Conservation (phyloP, 2,888 invertebrate genomes). For the Agrotis puta region DNA sequence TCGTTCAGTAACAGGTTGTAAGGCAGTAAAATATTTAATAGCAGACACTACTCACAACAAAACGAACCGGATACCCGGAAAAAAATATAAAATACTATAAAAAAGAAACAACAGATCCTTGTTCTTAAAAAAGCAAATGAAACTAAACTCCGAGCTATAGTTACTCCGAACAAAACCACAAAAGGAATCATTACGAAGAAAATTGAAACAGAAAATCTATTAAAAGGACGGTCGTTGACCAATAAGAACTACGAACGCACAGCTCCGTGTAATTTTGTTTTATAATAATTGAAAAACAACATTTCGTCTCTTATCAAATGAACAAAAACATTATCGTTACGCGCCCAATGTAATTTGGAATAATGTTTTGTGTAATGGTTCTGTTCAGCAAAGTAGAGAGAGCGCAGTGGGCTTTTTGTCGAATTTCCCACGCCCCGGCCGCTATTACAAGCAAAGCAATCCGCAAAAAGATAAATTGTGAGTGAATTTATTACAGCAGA, state of each 20-base stretch:
- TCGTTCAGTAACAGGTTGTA: slow-evolving; percentile 79
- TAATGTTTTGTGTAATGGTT: slow-evolving; percentile 87
- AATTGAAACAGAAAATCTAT: slow-evolving; percentile 60
- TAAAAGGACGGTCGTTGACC: slow-evolving; percentile 55
- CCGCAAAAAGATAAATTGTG: slow-evolving; percentile 87
- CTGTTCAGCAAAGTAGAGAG: slow-evolving; percentile 79
- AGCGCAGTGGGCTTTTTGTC: slow-evolving; percentile 75
- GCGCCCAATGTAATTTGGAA: slow-evolving; percentile 85
- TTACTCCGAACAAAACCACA: slow-evolving; percentile 33
- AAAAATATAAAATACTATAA: slow-evolving; percentile 57
- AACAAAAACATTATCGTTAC: slow-evolving; percentile 84
- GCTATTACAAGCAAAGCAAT: slow-evolving; percentile 81
- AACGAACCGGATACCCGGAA: slow-evolving; percentile 67
- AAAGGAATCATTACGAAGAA: slow-evolving; percentile 51
- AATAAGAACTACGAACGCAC: slow-evolving; percentile 59
- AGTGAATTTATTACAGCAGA: slow-evolving; percentile 84
- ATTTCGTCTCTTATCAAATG: slow-evolving; percentile 81
- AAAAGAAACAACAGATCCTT: slow-evolving; percentile 37
- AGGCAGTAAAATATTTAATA: slow-evolving; percentile 84
- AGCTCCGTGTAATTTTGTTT: slow-evolving; percentile 65
- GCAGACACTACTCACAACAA: slow-evolving; percentile 78
- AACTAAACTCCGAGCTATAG: slow-evolving; percentile 30
- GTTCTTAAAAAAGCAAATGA: slow-evolving; percentile 27
- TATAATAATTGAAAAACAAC: slow-evolving; percentile 79
- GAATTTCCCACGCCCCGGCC: slow-evolving; percentile 70